Conservation (phyloP, 2,888 invertebrate species). For the Brenthis ino region DNA sequence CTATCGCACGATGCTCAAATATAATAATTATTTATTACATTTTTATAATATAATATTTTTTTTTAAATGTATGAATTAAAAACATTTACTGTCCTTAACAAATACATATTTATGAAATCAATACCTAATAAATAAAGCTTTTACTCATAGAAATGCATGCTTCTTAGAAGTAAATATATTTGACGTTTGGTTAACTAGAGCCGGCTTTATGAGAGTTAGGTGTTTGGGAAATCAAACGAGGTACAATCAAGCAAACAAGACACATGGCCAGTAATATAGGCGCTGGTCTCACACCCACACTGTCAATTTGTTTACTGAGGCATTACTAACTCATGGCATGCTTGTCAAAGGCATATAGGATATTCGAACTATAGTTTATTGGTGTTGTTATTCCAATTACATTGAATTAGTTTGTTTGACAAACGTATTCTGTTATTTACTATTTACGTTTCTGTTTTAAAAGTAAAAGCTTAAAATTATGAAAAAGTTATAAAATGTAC, state of each 20-base stretch:
- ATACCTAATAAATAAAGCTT: too few species aligned
- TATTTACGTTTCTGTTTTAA: too few species aligned
- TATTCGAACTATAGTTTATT: conserved; percentile 13
- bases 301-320: conserved; percentile 29
- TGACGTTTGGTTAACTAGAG: conserved; percentile 1
- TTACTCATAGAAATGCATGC: too few species aligned
- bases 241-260: conserved; percentile 28
- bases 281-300: conserved; percentile 9
- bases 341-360: conserved; percentile 22
- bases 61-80: too few species aligned
- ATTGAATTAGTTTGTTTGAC: conserved; percentile 1
- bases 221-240: conserved; percentile 20
- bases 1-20: too few species aligned
- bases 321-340: conserved; percentile 21
- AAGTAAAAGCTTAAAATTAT: too few species aligned
- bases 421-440: background rate
- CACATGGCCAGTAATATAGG: conserved; percentile 20
- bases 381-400: background rate
- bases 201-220: conserved; percentile 1
- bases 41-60: too few species aligned
- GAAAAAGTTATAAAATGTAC: too few species aligned
- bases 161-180: background rate
- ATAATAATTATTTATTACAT: too few species aligned
- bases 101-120: too few species aligned
- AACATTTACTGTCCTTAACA: too few species aligned